Percentiles rank a stretch among this genome's conserved stretches.
phyloP scores from a whole-genome alignment of 2,113 vertebrate genomes.

The Dryoscopus gambensis region DNA sequence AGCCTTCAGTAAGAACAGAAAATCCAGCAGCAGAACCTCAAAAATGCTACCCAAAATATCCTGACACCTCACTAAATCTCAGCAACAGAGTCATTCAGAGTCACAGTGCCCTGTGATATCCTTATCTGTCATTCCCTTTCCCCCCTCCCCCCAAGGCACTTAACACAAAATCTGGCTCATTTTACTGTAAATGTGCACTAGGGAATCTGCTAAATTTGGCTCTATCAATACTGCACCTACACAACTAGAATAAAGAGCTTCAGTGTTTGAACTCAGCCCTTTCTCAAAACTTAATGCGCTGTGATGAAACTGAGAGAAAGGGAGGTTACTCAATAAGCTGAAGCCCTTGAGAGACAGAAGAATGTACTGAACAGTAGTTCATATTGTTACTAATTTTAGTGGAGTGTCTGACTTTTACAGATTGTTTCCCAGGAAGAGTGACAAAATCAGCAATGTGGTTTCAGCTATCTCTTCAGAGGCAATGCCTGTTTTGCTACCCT shows the following conservation, averaged over 20 bases:
- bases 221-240: background rate
- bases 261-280: background rate
- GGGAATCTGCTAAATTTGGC: slow-evolving; percentile 3
- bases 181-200: background rate
- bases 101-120: background rate
- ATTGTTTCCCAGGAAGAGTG: background rate
- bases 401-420: background rate
- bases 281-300: background rate
- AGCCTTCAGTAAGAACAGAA: background rate
- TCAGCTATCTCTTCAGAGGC: background rate
- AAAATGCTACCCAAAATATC: background rate
- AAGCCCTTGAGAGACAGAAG: background rate
- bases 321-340: background rate
- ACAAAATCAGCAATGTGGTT: background rate
- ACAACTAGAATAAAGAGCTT: background rate
- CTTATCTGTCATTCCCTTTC: background rate
- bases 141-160: background rate
- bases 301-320: background rate
- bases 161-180: background rate
- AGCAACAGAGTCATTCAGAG: background rate
- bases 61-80: background rate
- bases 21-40: background rate
- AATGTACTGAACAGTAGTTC: background rate
- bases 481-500: background rate
- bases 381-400: background rate